phyloP scores from a whole-genome alignment of 2,113 vertebrate species.

The Glaucidium brasilianum region DNA sequence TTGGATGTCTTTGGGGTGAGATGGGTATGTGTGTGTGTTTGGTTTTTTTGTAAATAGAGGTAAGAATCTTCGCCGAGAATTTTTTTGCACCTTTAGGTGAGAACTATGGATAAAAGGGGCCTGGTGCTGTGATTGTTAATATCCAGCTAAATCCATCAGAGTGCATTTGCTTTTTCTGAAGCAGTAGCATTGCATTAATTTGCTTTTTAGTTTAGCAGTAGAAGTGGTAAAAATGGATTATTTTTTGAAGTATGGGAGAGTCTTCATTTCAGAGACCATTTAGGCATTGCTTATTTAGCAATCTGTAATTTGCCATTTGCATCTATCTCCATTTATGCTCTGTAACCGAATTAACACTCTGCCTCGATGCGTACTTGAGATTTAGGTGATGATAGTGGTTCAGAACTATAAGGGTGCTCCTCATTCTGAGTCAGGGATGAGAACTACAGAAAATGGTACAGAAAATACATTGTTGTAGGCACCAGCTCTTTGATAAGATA shows the following conservation, averaged over 20 bases:
- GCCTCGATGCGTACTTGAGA: fast-evolving
- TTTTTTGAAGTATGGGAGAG: neutral
- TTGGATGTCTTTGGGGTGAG: neutral
- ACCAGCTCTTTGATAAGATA: neutral
- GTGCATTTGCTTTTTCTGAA: neutral
- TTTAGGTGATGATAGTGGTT: neutral
- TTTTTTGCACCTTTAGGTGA: neutral
- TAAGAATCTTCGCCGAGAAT: neutral
- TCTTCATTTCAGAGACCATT: neutral
- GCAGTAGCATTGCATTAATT: neutral
- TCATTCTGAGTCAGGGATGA: neutral
- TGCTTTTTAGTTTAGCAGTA: neutral
- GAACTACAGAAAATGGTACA: neutral
- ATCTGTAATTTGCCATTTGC: neutral
- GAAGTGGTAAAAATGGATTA: neutral
- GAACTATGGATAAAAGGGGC: neutral
- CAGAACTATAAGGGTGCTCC: neutral
- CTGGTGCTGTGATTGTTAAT: neutral
- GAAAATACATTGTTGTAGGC: neutral
- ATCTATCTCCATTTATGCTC: neutral
- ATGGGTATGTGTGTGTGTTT: neutral
- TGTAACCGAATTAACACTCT: neutral
- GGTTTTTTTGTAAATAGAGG: neutral
- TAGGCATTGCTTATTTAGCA: neutral
- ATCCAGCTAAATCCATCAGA: neutral